Conservation (phyloP, 2,113 vertebrate genomes). For the Picathartes gymnocephalus region DNA sequence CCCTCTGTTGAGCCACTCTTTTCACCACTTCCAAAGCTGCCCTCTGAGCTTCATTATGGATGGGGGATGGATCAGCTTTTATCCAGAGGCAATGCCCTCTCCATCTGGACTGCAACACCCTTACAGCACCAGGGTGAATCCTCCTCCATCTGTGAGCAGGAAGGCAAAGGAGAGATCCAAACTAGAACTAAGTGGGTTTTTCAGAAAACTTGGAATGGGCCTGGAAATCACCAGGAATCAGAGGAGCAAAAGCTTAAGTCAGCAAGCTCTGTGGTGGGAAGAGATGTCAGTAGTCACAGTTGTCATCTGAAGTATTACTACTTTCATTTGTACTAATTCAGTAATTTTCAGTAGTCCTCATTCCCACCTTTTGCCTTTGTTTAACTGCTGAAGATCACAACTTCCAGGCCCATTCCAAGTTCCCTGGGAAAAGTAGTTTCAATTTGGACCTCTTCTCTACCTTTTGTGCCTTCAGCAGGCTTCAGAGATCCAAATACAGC, state of each 20-base stretch:
- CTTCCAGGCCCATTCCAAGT: not conserved
- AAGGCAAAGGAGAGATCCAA: not conserved
- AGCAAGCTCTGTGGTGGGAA: not conserved
- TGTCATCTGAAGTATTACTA: not conserved
- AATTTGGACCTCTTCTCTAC: not conserved
- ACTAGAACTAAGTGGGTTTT: not conserved
- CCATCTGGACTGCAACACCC: not conserved
- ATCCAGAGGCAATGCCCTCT: not conserved
- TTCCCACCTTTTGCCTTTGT: not conserved
- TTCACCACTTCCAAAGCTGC: not conserved
- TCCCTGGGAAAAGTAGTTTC: not conserved
- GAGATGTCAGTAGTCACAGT: rapidly evolving
- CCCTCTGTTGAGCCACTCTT: not conserved
- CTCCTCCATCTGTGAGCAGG: not conserved
- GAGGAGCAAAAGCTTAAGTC: not conserved
- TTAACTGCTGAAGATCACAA: not conserved
- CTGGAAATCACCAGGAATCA: not conserved
- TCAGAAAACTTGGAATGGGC: not conserved
- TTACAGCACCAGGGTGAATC: not conserved
- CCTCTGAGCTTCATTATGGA: not conserved
- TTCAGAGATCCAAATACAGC: not conserved
- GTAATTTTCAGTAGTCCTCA: not conserved
- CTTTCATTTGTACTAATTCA: not conserved
- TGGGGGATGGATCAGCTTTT: not conserved
- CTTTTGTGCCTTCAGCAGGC: not conserved